Percentiles rank a stretch among this genome's conserved stretches.
Conservation (phyloP, 2,797 vertebrate genomes). For the Pipistrellus pygmaeus region DNA sequence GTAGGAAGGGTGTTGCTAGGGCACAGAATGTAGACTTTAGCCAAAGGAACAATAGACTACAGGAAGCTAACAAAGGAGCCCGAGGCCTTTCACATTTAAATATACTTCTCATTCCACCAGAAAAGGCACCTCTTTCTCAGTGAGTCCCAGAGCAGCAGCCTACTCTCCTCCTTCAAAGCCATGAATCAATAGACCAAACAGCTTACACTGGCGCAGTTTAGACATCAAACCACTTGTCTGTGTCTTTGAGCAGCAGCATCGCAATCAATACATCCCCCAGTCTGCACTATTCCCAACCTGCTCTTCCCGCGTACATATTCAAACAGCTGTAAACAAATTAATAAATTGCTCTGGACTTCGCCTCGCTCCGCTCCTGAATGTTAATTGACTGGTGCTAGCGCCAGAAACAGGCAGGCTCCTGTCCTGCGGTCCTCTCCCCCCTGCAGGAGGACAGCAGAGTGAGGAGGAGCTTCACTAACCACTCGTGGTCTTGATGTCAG, state of each 20-base stretch:
- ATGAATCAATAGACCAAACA: slow-evolving; percentile 78
- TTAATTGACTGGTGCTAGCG: slow-evolving; percentile 69
- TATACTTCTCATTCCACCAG: slow-evolving; percentile 53
- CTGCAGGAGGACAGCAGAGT: background rate
- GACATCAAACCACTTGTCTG: slow-evolving; percentile 64
- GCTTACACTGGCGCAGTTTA: slow-evolving; percentile 70
- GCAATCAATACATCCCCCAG: slow-evolving; percentile 67
- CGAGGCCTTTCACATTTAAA: slow-evolving; percentile 48
- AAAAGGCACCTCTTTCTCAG: slow-evolving; percentile 74
- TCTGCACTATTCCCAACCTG: slow-evolving; percentile 34
- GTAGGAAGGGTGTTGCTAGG: background rate
- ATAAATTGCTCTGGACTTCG: slow-evolving; percentile 80
- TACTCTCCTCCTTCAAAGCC: slow-evolving; percentile 72
- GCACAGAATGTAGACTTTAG: background rate
- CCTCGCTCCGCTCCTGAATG: slow-evolving; percentile 73
- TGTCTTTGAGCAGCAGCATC: slow-evolving; percentile 73
- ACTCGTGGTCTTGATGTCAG: slow-evolving; percentile 65
- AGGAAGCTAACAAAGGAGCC: background rate
- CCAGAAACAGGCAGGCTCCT: slow-evolving; percentile 67
- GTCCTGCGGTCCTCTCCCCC: slow-evolving; percentile 7
- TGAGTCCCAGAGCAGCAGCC: slow-evolving; percentile 71
- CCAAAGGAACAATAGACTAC: slow-evolving; percentile 42
- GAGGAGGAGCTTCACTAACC: slow-evolving; percentile 53
- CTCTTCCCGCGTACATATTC: slow-evolving; percentile 66
- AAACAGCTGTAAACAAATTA: slow-evolving; percentile 78